Percentiles rank a stretch among this genome's conserved stretches.
These are phyloP conservation scores for Helicoverpa zea DNA, from an alignment of 1,140 invertebrate species.

Conservation along the genomic window DNA sequence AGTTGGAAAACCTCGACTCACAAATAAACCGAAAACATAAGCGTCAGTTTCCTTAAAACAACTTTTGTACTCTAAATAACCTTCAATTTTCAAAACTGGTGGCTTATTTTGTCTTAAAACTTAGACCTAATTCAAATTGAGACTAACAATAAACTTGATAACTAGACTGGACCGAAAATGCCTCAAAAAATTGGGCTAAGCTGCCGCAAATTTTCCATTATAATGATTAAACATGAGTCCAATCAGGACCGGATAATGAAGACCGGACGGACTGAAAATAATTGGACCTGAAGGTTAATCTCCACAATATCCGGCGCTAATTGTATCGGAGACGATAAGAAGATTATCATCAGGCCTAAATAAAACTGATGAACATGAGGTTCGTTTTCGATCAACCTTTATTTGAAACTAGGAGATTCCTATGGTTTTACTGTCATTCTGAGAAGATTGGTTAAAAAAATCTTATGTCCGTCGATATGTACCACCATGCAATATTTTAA, in stretches of 20 bases:
- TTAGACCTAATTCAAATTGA: too few species aligned
- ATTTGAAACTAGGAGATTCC: too few species aligned
- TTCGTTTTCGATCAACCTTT: neutral
- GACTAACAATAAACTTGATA: neutral
- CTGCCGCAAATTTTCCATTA: neutral
- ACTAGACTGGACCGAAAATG: neutral
- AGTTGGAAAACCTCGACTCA: too few species aligned
- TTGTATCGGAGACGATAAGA: conserved; percentile 9
- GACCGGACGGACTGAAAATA: conserved; percentile 17
- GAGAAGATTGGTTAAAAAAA: too few species aligned
- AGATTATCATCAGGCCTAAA: conserved; percentile 15
- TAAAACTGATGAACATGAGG: neutral
- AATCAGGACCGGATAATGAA: conserved; percentile 11
- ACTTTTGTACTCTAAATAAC: too few species aligned
- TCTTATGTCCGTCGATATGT: too few species aligned
- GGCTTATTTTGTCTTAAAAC: too few species aligned
- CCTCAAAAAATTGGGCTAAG: neutral
- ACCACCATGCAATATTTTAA: too few species aligned
- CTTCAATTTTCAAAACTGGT: too few species aligned
- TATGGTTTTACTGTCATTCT: too few species aligned
- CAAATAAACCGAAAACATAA: too few species aligned
- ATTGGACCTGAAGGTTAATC: conserved; percentile 23
- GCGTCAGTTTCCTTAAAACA: too few species aligned
- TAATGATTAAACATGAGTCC: conserved; percentile 26
- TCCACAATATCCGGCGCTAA: conserved; percentile 9